Evolutionary conservation across 1,140 invertebrate genomes (phyloP), one percentile per base, ranked within the genome.

Genomic region (Platorchestia sp.): DNA sequence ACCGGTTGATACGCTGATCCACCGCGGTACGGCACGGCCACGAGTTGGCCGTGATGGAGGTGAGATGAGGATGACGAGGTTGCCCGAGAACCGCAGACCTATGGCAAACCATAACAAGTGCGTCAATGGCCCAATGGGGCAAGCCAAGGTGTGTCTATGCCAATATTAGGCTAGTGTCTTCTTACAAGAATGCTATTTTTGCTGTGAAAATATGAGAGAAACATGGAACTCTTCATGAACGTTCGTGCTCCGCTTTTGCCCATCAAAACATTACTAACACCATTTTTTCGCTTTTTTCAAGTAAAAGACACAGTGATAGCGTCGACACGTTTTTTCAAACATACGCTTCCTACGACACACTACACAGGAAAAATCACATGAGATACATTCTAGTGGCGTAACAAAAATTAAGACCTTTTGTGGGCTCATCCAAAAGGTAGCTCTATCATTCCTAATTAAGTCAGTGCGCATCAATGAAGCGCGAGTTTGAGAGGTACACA

Each of bases 31-130:
- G 59, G 59, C 59, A 36, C 14, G 59, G 59, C 59, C 59, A 22
- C 14, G 7, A 75, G 59, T 75, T 75, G 14, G 3, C 14, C 59
- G 59, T 75, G 59, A 51, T 51, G 47, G 27, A 89, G 87, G 87
- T 89, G 87, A 42, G 87, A 89, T 22, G 87, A 42, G 87, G 87
- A 89, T 7, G 87, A 41, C 87, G 87, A 89, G 87, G 5, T 42
- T 44, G 87, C 87, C 41, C 7, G n/a, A 42, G 87, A 42, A 42
- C 91, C 91, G 45, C 45, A 47, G 43, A 93, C 91, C 91, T 93
- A 93, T 44, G 91, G 40, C 91, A 93, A 93, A 93, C 45, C 91
- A 93, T 45, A 93, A 93, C 43, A 89, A 41, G 87, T 41, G 41
- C 87, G 87, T 89, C 87, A 89, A 89, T 89, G 27, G 87, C 87